phyloP scores from a whole-genome alignment of 2,888 invertebrate genomes.

The Ischnura elegans region DNA sequence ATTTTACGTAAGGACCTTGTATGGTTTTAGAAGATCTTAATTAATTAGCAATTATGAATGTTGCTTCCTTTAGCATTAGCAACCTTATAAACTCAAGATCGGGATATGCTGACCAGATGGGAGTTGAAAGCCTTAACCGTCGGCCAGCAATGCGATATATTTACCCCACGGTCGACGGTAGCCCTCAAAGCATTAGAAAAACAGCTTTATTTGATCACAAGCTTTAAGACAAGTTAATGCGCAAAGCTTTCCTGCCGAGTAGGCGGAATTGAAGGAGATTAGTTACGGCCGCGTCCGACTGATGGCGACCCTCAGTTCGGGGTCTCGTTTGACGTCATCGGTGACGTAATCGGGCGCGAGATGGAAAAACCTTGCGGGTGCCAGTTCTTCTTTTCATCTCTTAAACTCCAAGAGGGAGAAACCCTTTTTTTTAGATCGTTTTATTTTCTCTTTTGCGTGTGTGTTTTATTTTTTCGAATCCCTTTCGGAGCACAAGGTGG shows the following conservation, averaged over 20 bases:
- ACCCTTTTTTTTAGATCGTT: not conserved
- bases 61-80: too few relatives aligned
- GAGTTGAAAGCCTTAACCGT: too few relatives aligned
- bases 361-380: not conserved
- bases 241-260: not conserved
- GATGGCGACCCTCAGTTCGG: not conserved
- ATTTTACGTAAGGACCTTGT: too few relatives aligned
- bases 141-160: too few relatives aligned
- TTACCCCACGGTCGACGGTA: too few relatives aligned
- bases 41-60: too few relatives aligned
- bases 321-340: constrained; percentile 46
- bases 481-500: too few relatives aligned
- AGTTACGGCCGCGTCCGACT: not conserved
- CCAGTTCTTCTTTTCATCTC: not conserved
- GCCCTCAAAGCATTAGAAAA: too few relatives aligned
- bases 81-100: too few relatives aligned
- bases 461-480: not conserved
- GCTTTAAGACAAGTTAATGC: not conserved
- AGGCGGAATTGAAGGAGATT: not conserved
- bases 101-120: too few relatives aligned
- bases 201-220: not conserved
- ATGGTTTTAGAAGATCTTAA: too few relatives aligned
- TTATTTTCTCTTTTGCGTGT: not conserved
- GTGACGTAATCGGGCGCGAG: constrained; percentile 42
- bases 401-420: too few relatives aligned